A percentile compares a stretch with the other conserved stretches of the same genome.
These are phyloP conservation scores for Gadus macrocephalus DNA, from an alignment of 2,113 vertebrate species.

Conservation along the genomic window DNA sequence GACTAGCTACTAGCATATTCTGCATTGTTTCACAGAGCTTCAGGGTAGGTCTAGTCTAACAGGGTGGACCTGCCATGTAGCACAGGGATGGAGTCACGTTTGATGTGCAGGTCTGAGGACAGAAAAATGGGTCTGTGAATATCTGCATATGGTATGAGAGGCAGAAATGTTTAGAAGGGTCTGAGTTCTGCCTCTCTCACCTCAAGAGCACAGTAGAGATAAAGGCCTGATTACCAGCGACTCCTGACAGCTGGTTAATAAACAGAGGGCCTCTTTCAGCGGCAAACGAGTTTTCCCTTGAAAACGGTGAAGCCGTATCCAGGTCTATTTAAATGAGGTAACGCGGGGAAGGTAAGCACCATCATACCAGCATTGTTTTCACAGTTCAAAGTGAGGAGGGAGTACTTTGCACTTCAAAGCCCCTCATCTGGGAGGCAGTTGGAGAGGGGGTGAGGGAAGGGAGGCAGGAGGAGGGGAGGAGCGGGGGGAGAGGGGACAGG, in stretches of 20 bases:
- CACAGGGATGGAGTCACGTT: no score
- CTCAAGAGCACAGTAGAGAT: no score
- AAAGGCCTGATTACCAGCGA: slow-evolving; percentile 58
- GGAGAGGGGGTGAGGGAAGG: slow-evolving; percentile 43
- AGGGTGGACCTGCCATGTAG: slow-evolving; percentile 6
- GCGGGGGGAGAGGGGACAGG: slow-evolving; percentile 71
- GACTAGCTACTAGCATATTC: slow-evolving; percentile 63
- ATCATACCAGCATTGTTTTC: slow-evolving; percentile 82
- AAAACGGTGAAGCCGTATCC: slow-evolving; percentile 73
- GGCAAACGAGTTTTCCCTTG: slow-evolving; percentile 76
- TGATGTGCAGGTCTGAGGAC: no score
- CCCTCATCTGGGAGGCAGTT: slow-evolving; percentile 80
- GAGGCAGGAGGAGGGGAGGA: background rate
- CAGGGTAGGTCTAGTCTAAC: slow-evolving; percentile 48
- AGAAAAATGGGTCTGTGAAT: no score
- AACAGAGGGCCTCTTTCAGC: slow-evolving; percentile 72
- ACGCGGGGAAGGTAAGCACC: slow-evolving; percentile 79
- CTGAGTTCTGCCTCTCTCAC: no score
- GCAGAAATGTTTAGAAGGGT: no score
- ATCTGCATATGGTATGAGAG: no score
- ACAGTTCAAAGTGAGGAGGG: slow-evolving; percentile 84
- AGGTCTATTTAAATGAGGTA: slow-evolving; percentile 85
- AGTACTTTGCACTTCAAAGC: slow-evolving; percentile 86
- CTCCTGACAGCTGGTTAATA: slow-evolving; percentile 72
- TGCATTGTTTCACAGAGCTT: slow-evolving; percentile 41